Conservation (phyloP, 53 echinoderm and acorn worm genomes). For the Paelopatides confundens region DNA sequence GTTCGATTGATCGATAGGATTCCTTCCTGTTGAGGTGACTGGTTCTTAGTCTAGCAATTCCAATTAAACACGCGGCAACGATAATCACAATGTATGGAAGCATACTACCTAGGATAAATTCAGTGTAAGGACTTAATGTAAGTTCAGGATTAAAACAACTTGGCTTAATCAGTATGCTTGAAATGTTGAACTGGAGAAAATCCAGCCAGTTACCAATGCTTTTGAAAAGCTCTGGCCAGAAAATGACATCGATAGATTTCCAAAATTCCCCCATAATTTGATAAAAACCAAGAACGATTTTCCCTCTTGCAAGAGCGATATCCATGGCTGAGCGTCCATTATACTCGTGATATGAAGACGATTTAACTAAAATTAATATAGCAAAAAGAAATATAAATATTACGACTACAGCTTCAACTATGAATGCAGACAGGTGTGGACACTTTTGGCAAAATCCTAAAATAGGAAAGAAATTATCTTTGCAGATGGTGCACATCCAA, state of each 20-base stretch:
- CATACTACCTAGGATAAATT: neutral
- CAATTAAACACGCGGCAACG: neutral
- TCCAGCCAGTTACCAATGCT: neutral
- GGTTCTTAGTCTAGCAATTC: too few relatives aligned
- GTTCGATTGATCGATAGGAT: neutral
- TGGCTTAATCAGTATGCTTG: neutral
- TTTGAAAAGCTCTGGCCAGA: neutral
- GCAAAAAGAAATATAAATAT: too few relatives aligned
- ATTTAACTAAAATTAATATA: too few relatives aligned
- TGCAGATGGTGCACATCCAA: too few relatives aligned
- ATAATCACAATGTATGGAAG: neutral
- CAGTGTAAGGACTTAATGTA: neutral
- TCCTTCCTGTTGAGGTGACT: too few relatives aligned
- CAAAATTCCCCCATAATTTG: conserved; percentile 49
- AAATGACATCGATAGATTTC: neutral
- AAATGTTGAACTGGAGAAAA: neutral
- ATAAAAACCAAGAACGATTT: conserved; percentile 29
- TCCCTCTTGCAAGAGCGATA: conserved; percentile 28
- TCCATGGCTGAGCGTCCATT: neutral
- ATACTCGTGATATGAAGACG: too few relatives aligned
- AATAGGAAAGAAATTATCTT: too few relatives aligned
- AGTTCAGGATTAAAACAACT: neutral
- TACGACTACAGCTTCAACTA: too few relatives aligned
- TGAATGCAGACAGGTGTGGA: too few relatives aligned
- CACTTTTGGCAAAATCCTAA: too few relatives aligned